Evolutionary conservation across 64 coral and sea anemone species (phyloP), one percentile per base, ranked within the genome.

Genomic region (Pocillopora verrucosa): DNA sequence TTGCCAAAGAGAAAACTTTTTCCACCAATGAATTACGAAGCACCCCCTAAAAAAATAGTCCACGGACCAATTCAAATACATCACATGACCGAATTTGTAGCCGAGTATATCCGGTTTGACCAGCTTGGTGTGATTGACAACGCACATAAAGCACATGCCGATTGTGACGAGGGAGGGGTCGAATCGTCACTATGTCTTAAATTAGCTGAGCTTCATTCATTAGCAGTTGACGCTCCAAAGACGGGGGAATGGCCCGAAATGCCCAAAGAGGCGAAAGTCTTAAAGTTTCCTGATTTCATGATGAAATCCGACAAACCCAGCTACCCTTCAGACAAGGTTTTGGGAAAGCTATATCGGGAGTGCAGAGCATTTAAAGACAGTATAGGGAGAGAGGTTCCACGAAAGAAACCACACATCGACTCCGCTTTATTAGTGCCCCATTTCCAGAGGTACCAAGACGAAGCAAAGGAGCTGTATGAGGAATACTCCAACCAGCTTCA

Each of bases 251-350:
- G 93, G 91, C 93, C 94, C 17, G 80, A 90, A 88, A 74, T 92
- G 22, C 88, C 91, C 12, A 45, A 36, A 45, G 80, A 65, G 60
- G 80, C 74, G 70, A 87, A 80, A 56, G 56, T 81, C 88, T 11
- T 60, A 87, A 17, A 72, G 88, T 99, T 95, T 26, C 97, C 97
- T 16, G 97, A 99, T 75, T 99, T 99, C 80, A 99, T 99, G 97
- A 99, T 99, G 97, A 99, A 99, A 63, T 90, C 84, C 22, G 97
- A 99, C 85, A 99, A 99, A 79, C 97, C 97, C 15, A 92, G 78
- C 36, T 99, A 99, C 56, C 82, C 79, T 11, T 99, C 97, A 7
- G 81, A 91, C 19, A 99, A 95, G 75, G 72, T 99, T 15, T 73
- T 99, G 11, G 97, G 97, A 45, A 95, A 98, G 78, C 78, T 99